These are phyloP conservation scores for Prionailurus viverrinus DNA, from an alignment of 2,113 vertebrate genomes.

Conservation along the genomic window DNA sequence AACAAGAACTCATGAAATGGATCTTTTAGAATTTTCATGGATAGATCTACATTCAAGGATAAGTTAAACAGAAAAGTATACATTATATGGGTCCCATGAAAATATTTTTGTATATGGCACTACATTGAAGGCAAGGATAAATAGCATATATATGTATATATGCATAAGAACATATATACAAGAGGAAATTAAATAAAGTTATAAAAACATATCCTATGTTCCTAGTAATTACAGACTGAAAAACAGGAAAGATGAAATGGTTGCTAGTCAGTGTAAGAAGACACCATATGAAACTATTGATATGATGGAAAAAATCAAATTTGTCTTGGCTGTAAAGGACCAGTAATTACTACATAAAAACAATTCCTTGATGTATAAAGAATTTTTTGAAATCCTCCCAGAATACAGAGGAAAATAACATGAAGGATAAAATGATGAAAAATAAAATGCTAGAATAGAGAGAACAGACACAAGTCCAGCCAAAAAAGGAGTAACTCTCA, in stretches of 20 bases:
- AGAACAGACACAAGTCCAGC: background rate
- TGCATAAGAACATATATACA: background rate
- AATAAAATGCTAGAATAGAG: background rate
- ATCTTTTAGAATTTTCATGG: background rate
- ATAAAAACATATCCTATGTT: background rate
- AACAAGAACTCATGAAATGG: conserved; percentile 8
- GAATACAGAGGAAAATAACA: background rate
- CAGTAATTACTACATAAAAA: background rate
- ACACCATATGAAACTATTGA: background rate
- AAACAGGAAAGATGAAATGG: background rate
- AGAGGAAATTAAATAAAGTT: background rate
- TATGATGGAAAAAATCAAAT: background rate
- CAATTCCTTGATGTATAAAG: background rate
- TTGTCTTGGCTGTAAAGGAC: background rate
- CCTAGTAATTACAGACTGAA: background rate
- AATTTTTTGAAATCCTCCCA: background rate
- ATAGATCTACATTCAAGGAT: background rate
- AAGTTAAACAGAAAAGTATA: background rate
- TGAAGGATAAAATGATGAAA: conserved; percentile 22
- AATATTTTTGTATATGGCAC: background rate
- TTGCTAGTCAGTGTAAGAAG: background rate
- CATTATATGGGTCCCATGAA: background rate
- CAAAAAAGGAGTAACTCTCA: background rate
- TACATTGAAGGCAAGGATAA: conserved; percentile 29
- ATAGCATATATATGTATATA: background rate